Conservation (phyloP, 2,113 vertebrate genomes). For the Shinisaurus crocodilurus region DNA sequence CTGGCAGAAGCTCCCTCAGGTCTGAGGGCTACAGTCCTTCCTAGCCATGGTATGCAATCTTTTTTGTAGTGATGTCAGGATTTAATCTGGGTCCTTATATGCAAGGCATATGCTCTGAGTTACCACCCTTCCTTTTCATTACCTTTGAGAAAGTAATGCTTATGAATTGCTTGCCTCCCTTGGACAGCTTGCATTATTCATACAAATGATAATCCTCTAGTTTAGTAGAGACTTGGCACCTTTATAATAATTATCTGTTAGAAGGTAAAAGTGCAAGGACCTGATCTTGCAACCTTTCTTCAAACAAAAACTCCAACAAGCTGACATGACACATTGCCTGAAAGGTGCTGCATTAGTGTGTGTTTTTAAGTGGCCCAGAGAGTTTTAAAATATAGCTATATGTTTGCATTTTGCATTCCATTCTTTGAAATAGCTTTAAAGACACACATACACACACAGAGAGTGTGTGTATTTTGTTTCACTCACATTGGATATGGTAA, state of each 20-base stretch:
- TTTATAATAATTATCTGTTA: slow-evolving; percentile 64
- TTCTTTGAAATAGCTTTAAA: slow-evolving; percentile 24
- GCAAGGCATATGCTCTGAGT: background rate
- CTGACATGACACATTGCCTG: slow-evolving; percentile 55
- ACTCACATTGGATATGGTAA: background rate
- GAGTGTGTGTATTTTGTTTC: background rate
- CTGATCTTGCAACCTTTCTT: slow-evolving; percentile 44
- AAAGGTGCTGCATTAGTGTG: background rate
- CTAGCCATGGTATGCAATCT: background rate
- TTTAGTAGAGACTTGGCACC: slow-evolving; percentile 50
- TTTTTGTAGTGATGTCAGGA: background rate
- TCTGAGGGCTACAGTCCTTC: background rate
- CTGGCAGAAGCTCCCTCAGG: background rate
- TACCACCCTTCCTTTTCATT: background rate
- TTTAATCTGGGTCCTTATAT: background rate
- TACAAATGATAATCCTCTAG: slow-evolving; percentile 39
- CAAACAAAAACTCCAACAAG: slow-evolving; percentile 39
- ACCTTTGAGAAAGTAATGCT: background rate
- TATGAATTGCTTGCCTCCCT: slow-evolving; percentile 40
- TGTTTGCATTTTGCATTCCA: slow-evolving; percentile 48
- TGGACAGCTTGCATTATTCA: slow-evolving; percentile 47
- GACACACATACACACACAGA: background rate
- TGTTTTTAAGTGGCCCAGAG: slow-evolving; percentile 29
- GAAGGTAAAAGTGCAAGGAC: slow-evolving; percentile 50
- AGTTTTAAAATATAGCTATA: slow-evolving; percentile 14